Conservation (phyloP, 2,113 vertebrate species). For the Macrotus californicus region DNA sequence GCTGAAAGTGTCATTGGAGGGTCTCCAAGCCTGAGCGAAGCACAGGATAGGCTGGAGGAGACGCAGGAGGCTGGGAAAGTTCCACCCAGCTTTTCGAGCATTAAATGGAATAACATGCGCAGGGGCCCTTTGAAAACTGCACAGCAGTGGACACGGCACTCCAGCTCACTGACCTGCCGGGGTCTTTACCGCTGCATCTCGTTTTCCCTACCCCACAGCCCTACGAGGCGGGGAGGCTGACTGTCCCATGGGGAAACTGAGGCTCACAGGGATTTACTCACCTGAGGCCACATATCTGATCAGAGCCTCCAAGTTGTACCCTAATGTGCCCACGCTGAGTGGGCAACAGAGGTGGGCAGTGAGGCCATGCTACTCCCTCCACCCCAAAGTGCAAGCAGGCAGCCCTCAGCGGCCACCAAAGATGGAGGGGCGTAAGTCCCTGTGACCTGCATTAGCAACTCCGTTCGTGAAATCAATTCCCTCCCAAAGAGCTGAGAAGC, state of each 20-base stretch:
- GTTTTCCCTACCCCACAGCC: neutral
- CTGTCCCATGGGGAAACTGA: neutral
- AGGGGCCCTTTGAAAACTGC: neutral
- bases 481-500: neutral
- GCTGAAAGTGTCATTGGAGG: neutral
- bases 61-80: neutral
- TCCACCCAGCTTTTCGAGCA: neutral
- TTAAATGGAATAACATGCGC: neutral
- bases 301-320: neutral
- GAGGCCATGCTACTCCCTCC: neutral
- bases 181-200: neutral
- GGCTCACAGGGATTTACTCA: neutral
- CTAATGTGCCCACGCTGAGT: fast-evolving
- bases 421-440: neutral
- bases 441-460: neutral
- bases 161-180: fast-evolving
- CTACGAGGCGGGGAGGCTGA: fast-evolving
- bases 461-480: neutral
- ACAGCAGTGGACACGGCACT: neutral
- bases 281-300: neutral
- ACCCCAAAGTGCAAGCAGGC: neutral
- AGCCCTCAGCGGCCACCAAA: neutral
- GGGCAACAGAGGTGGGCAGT: neutral
- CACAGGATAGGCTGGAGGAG: too few species aligned
- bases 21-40: neutral